Base-by-base conservation (phyloP, 2,113 vertebrate species). In the Pholis gunnellus region DNA sequence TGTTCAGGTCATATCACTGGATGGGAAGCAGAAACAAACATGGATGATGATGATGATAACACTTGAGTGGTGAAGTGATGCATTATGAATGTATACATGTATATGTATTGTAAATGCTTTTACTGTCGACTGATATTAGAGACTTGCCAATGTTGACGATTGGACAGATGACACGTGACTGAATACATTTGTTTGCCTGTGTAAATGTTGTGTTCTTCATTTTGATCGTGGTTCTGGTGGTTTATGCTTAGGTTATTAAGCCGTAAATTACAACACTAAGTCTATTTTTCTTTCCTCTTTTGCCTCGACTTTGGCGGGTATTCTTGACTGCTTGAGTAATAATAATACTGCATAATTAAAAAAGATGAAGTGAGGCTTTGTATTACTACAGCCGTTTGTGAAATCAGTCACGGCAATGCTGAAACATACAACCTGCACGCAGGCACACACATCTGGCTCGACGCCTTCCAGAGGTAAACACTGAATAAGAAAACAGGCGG, bases 371-470 rank as follows among this genome's bases (percentile, higher is more conserved):
- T 31, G 61, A 63, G 34, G 27, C 44, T 69, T 56, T 18, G 25
- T 36, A 44, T 69, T 36, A 44, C 13, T n/a, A 9, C 34, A 63
- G 44, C 54, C 54, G 42, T 42, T 54, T 31, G 27, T 54, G 10
- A 66, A 73, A 69, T 68, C 40, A 60, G 63, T 40, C 42, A 60
- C 11, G 1, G 4, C 56, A 56, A 54, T 29, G 15, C 52, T 59
- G n/a, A 42, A 48, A 38, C 17, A 34, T 34, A 61, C 7, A 25
- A 38, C 29, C 52, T 50, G 71, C 63, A 74, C 38, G n/a, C 11
- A 36, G n/a, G 13, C 44, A 63, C 79, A 63, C 29, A 34, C 34
- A 34, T 63, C 54, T 75, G 79, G 57, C 50, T 56, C 27, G 1
- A 54, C 57, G 44, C 9, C 27, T 64, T 75, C 38, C 29, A 48